A percentile compares a stretch with the other conserved stretches of the same genome.
Evolutionary conservation across 1,140 invertebrate genomes (phyloP).

Genomic region (Sitophilus oryzae): DNA sequence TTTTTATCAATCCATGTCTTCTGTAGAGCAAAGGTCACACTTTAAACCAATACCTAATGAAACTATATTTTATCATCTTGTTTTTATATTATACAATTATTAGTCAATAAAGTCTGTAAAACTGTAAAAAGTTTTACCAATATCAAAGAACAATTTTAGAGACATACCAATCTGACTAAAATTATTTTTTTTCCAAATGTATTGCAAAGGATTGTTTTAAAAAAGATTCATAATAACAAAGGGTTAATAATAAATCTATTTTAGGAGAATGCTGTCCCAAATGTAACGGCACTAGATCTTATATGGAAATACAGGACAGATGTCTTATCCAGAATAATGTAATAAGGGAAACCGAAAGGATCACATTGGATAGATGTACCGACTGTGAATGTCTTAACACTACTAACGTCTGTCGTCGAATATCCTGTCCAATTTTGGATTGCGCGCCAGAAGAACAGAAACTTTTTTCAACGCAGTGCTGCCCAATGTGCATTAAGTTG

Average conservation of each 20-base stretch:
- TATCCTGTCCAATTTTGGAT: slow-evolving; percentile 75
- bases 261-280: slow-evolving; percentile 77
- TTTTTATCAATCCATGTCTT: no score
- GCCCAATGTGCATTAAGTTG: slow-evolving; percentile 57
- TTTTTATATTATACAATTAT: no score
- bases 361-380: slow-evolving; percentile 72
- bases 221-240: no score
- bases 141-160: no score
- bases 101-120: no score
- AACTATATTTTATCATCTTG: no score
- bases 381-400: slow-evolving; percentile 73
- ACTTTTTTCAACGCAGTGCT: slow-evolving; percentile 63
- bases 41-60: no score
- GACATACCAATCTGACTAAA: no score
- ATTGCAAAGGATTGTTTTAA: no score
- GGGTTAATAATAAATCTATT: slow-evolving; percentile 2
- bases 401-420: slow-evolving; percentile 67
- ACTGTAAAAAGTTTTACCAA: no score
- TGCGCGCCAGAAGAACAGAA: slow-evolving; percentile 68
- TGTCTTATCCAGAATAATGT: slow-evolving; percentile 68
- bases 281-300: slow-evolving; percentile 53
- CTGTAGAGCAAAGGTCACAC: no score
- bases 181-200: no score
- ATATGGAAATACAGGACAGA: slow-evolving; percentile 44
- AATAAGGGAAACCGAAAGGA: slow-evolving; percentile 52